These are phyloP conservation scores for Mimas tiliae DNA, from an alignment of 2,888 invertebrate genomes.

Conservation along the genomic window DNA sequence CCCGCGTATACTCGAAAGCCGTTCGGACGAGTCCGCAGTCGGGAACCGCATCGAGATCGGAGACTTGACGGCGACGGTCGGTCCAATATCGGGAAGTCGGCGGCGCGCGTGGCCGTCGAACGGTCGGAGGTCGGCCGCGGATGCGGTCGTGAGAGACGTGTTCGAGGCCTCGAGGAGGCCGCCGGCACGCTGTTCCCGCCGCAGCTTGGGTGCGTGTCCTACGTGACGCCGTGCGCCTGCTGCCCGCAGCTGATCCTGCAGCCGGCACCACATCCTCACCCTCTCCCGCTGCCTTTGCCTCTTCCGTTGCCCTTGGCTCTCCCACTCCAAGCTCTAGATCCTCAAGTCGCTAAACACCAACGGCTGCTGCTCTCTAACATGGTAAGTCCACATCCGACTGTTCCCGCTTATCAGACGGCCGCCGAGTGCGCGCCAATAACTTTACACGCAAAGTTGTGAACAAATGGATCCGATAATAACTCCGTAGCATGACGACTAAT, in stretches of 20 bases:
- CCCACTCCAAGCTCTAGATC: constrained; percentile 79
- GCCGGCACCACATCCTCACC: constrained; percentile 74
- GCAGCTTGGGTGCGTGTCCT: constrained; percentile 84
- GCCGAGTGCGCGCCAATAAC: constrained; percentile 50
- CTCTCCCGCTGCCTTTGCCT: constrained; percentile 74
- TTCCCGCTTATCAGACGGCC: constrained; percentile 52
- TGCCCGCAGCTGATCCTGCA: constrained; percentile 80
- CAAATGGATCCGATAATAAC: constrained; percentile 71
- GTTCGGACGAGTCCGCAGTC: constrained; percentile 45
- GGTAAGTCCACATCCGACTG: constrained; percentile 63
- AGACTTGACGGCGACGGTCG: constrained; percentile 44
- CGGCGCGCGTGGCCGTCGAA: constrained; percentile 74
- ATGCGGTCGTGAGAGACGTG: constrained; percentile 81
- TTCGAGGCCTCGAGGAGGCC: constrained; percentile 82
- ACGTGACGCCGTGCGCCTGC: constrained; percentile 82
- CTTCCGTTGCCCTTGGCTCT: constrained; percentile 78
- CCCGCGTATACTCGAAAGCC: constrained; percentile 57
- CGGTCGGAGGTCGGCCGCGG: constrained; percentile 74
- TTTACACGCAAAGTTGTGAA: constrained; percentile 63
- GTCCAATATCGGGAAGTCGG: constrained; percentile 58
- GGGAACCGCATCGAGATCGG: constrained; percentile 16
- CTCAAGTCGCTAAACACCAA: constrained; percentile 81
- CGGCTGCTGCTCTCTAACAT: constrained; percentile 84
- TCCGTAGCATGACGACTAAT: constrained; percentile 61
- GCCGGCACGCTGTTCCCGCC: constrained; percentile 85